Evolutionary conservation across 1,140 invertebrate genomes (phyloP).

Genomic region (Anastatus disparis): DNA sequence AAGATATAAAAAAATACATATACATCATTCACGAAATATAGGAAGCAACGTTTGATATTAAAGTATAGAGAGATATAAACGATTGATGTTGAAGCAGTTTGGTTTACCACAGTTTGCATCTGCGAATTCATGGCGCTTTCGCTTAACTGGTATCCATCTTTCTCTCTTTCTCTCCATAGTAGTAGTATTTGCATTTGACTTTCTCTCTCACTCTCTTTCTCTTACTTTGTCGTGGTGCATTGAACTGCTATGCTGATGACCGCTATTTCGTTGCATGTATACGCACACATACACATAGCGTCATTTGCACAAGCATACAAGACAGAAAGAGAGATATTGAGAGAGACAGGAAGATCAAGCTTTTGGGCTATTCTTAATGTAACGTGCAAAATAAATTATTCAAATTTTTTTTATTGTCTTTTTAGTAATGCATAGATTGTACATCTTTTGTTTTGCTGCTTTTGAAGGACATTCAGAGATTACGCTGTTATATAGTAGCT

Average conservation of each 20-base stretch:
- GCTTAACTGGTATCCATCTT: not conserved
- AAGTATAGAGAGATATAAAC: not conserved
- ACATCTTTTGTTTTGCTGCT: too few species aligned
- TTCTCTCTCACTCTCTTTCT: not conserved
- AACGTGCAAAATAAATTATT: not conserved
- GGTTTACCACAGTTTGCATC: constrained; percentile 21
- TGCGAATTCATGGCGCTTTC: not conserved
- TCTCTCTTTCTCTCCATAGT: not conserved
- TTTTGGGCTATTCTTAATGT: not conserved
- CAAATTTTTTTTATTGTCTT: not conserved
- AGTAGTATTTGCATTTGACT: too few species aligned
- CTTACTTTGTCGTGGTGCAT: not conserved
- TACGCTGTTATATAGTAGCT: too few species aligned
- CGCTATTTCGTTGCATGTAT: constrained; percentile 16
- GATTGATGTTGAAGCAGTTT: constrained; percentile 29
- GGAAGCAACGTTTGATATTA: too few species aligned
- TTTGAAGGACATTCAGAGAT: too few species aligned
- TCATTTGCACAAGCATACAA: not conserved
- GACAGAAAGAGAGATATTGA: not conserved
- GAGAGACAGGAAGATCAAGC: not conserved
- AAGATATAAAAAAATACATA: too few species aligned
- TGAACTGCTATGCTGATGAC: constrained; percentile 4
- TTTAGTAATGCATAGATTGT: too few species aligned
- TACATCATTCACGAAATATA: too few species aligned
- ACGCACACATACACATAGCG: not conserved